Evolutionary conservation across 2,888 invertebrate genomes (phyloP).

Genomic region (Timema podura): DNA sequence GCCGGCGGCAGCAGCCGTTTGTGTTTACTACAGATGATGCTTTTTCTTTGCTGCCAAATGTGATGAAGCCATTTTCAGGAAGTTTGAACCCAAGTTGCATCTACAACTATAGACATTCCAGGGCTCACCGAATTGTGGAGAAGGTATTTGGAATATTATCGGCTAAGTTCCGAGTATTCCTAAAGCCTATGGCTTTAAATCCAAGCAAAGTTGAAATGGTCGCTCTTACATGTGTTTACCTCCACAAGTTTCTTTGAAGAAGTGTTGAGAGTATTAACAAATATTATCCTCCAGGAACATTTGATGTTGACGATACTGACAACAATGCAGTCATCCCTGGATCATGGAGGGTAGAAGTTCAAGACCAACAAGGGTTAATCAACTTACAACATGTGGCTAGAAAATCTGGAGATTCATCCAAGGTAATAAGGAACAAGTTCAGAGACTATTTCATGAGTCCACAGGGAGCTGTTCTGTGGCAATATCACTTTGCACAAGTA

Average conservation of each 20-base stretch:
- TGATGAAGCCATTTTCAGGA: not conserved
- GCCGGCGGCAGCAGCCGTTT: conserved; percentile 24
- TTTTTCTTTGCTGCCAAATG: not conserved
- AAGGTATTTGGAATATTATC: conserved; percentile 12
- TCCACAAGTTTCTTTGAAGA: not conserved
- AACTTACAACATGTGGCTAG: not conserved
- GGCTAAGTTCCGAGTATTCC: conserved; percentile 11
- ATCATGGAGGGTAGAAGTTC: not conserved
- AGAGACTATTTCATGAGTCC: not conserved
- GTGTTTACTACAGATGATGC: not conserved
- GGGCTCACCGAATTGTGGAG: conserved; percentile 14
- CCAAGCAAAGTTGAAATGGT: not conserved
- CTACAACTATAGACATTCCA: not conserved
- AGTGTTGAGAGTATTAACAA: not conserved
- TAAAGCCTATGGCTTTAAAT: not conserved
- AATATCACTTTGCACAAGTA: not conserved
- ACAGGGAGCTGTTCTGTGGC: not conserved
- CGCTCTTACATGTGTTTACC: not conserved
- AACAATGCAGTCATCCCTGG: not conserved
- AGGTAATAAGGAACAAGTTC: not conserved
- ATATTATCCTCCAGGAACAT: not conserved
- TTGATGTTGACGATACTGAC: not conserved
- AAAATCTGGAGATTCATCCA: not conserved
- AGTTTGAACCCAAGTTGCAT: not conserved
- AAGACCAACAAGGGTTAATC: not conserved